Evolutionary conservation across 1,140 invertebrate species (phyloP), one percentile per base, ranked within the genome.

Genomic region (Megathymus violae): DNA sequence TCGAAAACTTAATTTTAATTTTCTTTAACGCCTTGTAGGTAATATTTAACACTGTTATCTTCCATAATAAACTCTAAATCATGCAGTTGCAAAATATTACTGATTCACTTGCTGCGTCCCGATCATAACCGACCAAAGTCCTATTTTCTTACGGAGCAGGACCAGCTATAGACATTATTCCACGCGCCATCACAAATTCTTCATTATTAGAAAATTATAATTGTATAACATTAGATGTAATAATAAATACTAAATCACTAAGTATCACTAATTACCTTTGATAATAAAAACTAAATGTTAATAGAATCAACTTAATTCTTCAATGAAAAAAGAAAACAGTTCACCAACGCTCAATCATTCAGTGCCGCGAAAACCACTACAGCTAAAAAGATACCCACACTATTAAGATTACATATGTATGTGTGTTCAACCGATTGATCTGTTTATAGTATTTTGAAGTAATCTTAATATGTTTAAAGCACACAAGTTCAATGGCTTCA

Each of bases 1-100:
- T 82, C 84, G 78, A 80, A 82, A 90, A 90, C 88, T 90, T 88
- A 78, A 82, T 84, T 85, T 90, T 74, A 74, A 78, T 88, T 88
- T 82, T 86, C 73, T 52, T 69, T 74, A 76, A 59, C 51, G 72
- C 22, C 16, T 34, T 67, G 15, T 22, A 40, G 6, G 44, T 19
- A 7, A n/a, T 69, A 67, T 36, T 64, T 68, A 47, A 27, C 19
- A 64, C 56, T 40, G 58, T 65, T 62, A 25, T 36, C 6, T 34
- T 67, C 38, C 74, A 83, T 73, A 58, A 74, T 13, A 17, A 69
- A 65, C 62, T 48, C 61, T 60, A 52, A 58, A 50, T 65, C 19
- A 50, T 56, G 67, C 62, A 73, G 78, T 56, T 78, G 22, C 68
- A 71, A 61, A 65, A 84, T 81, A 78, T 67, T 40, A 61, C 69